Conservation (phyloP, 2,888 invertebrate species). For the Ectemnius cavifrons region DNA sequence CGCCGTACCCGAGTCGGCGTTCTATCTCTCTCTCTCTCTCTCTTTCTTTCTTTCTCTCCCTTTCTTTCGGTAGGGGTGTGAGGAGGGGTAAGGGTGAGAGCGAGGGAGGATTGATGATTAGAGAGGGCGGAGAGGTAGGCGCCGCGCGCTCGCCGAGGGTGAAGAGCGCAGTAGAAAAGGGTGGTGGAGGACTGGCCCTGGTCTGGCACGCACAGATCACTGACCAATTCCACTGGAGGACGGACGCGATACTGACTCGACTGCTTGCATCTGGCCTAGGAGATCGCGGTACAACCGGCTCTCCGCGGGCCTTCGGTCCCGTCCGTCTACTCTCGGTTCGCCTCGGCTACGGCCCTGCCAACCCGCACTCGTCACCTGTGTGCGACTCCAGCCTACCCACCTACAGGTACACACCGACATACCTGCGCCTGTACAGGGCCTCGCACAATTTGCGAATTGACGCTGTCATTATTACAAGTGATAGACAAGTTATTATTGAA, state of each 20-base stretch:
- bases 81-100: not conserved
- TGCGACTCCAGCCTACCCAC: not conserved
- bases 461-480: not conserved
- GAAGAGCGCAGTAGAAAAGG: constrained; percentile 19
- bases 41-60: too few species aligned
- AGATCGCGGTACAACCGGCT: constrained; percentile 65
- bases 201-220: constrained; percentile 71
- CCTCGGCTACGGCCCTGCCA: constrained; percentile 30
- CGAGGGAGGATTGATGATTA: constrained; percentile 1
- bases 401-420: not conserved
- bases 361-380: constrained; percentile 24
- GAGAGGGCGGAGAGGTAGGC: constrained; percentile 1
- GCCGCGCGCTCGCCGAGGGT: not conserved
- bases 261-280: constrained; percentile 55
- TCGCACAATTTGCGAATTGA: not conserved
- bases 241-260: constrained; percentile 73
- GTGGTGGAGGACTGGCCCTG: constrained; percentile 61
- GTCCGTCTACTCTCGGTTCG: constrained; percentile 55
- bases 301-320: constrained; percentile 50
- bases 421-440: not conserved
- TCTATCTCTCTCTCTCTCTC: too few species aligned
- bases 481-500: not conserved
- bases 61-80: too few species aligned
- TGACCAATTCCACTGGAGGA: constrained; percentile 70
- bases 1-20: too few species aligned